Evolutionary conservation across 2,113 vertebrate species (phyloP).

Genomic region (Isichthys henryi): DNA sequence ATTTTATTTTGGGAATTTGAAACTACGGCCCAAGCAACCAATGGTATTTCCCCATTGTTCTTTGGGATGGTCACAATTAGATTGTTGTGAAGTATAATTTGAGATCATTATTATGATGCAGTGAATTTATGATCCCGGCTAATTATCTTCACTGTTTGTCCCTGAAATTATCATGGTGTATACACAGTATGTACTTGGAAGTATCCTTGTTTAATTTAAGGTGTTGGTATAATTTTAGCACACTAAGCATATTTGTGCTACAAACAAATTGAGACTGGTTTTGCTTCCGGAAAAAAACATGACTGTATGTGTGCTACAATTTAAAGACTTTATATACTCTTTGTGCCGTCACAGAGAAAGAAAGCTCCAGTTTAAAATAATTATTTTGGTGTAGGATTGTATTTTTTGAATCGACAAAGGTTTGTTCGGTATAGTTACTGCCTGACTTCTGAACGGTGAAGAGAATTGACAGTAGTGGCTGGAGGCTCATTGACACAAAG

Average conservation of each 20-base stretch:
- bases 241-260: not conserved
- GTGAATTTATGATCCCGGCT: not conserved
- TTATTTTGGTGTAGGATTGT: not conserved
- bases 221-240: not conserved
- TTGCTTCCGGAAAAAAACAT: not conserved
- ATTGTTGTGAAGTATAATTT: not conserved
- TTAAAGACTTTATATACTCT: not conserved
- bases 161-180: not conserved
- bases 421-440: not conserved
- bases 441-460: not conserved
- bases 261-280: not conserved
- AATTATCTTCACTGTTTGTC: not conserved
- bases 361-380: not conserved
- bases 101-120: not conserved
- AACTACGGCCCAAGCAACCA: not conserved
- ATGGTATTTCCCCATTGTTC: not conserved
- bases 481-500: not conserved
- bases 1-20: slow-evolving; percentile 1
- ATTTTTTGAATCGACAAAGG: not conserved
- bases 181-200: not conserved
- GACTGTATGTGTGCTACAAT: not conserved
- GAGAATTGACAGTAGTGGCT: not conserved
- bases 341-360: not conserved
- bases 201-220: not conserved
- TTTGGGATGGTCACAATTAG: not conserved